phyloP scores from a whole-genome alignment of 2,888 invertebrate species.

The Ypsolopha scabrella region DNA sequence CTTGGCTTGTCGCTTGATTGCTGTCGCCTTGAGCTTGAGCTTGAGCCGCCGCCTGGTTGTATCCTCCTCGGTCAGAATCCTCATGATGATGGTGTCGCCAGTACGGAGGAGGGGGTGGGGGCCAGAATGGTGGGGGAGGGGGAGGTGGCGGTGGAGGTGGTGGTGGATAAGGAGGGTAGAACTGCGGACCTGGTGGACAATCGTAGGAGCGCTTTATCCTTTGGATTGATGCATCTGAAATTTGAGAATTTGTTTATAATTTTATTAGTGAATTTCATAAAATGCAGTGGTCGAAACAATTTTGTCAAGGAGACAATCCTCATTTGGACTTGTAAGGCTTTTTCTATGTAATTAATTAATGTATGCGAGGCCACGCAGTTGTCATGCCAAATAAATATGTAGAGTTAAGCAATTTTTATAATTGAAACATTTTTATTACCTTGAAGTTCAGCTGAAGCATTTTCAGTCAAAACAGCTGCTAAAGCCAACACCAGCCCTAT shows the following conservation, averaged over 20 bases:
- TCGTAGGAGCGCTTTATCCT: conserved; percentile 31
- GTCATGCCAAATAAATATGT: no score
- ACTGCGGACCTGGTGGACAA: no score
- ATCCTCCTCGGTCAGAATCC: conserved; percentile 8
- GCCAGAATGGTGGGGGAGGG: conserved; percentile 14
- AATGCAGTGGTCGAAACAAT: not conserved
- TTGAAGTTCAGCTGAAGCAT: conserved; percentile 19
- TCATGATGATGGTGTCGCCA: conserved; percentile 16
- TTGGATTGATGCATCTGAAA: conserved; percentile 28
- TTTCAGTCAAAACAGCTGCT: conserved; percentile 17
- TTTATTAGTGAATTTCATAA: no score
- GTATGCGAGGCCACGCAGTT: no score
- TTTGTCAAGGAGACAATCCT: not conserved
- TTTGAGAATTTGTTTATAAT: no score
- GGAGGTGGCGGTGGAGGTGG: conserved; percentile 6
- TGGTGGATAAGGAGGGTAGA: no score
- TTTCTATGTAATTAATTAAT: no score
- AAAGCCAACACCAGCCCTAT: conserved; percentile 24
- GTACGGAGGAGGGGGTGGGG: conserved; percentile 19
- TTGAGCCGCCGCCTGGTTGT: not conserved
- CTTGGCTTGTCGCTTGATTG: not conserved
- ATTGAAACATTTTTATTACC: conserved; percentile 22
- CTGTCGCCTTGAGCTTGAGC: not conserved
- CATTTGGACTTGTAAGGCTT: no score
- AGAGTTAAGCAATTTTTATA: no score